These are phyloP conservation scores for Gallirallus australis DNA, from an alignment of 2,797 vertebrate genomes.

Conservation along the genomic window DNA sequence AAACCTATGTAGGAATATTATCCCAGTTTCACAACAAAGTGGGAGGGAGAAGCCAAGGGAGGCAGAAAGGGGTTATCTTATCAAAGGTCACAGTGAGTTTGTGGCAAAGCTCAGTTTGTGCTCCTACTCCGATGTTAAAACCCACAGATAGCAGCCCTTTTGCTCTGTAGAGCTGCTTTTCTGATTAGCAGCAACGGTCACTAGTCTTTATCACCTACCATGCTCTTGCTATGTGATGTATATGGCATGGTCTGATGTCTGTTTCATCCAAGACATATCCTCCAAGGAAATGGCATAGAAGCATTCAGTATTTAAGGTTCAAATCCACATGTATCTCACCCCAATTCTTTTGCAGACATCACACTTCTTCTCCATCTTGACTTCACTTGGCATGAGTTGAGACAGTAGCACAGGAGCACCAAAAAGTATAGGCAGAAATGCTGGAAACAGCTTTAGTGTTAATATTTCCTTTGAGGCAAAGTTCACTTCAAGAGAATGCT, in stretches of 20 bases:
- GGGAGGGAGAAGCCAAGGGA: neutral
- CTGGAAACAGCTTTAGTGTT: neutral
- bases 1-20: neutral
- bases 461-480: neutral
- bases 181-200: constrained; percentile 54
- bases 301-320: neutral
- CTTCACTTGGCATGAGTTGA: neutral
- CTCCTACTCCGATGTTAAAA: neutral
- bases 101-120: neutral
- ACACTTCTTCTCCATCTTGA: neutral
- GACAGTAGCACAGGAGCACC: neutral
- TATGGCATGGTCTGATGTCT: neutral
- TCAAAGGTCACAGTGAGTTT: neutral
- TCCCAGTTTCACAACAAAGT: neutral
- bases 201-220: constrained; percentile 7
- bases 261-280: neutral
- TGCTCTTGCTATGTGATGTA: neutral
- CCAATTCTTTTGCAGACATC: neutral
- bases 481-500: neutral
- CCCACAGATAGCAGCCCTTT: neutral
- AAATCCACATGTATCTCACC: neutral
- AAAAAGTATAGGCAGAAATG: neutral
- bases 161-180: neutral
- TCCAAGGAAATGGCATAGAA: neutral
- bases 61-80: neutral